These are phyloP conservation scores for Trilocha varians DNA, from an alignment of 2,888 invertebrate genomes.

Conservation along the genomic window DNA sequence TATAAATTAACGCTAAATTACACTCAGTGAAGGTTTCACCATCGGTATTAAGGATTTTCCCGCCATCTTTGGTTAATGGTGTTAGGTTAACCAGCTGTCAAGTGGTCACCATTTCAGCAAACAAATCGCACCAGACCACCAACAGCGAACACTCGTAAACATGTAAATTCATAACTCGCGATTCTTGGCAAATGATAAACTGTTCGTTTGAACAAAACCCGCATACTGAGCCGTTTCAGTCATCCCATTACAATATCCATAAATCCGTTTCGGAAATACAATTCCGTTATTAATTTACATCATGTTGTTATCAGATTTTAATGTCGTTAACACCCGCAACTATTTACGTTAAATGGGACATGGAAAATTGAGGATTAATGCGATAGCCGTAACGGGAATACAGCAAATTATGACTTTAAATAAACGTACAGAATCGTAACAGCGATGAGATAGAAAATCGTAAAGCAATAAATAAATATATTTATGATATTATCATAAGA, in stretches of 20 bases:
- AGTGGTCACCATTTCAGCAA: slow-evolving; percentile 45
- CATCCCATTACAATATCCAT: background rate
- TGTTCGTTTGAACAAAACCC: slow-evolving; percentile 13
- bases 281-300: too few species aligned
- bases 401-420: too few species aligned
- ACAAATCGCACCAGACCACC: slow-evolving; percentile 64
- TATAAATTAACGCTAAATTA: slow-evolving; percentile 52
- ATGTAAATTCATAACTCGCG: slow-evolving; percentile 56
- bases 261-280: too few species aligned
- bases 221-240: background rate
- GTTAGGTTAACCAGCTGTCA: slow-evolving; percentile 55
- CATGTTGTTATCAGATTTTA: too few species aligned
- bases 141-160: slow-evolving; percentile 53
- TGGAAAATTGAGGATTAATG: too few species aligned
- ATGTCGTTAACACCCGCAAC: too few species aligned
- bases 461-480: background rate
- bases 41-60: slow-evolving; percentile 23
- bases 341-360: too few species aligned
- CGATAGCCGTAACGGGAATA: too few species aligned
- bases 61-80: slow-evolving; percentile 48
- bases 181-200: slow-evolving; percentile 39
- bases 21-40: slow-evolving; percentile 32
- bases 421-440: background rate
- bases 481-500: background rate
- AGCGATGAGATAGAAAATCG: background rate